Percentiles rank a stretch among this genome's conserved stretches.
These are phyloP conservation scores for Drosophila simulans DNA, from an alignment of 1,140 invertebrate species.

Conservation along the genomic window DNA sequence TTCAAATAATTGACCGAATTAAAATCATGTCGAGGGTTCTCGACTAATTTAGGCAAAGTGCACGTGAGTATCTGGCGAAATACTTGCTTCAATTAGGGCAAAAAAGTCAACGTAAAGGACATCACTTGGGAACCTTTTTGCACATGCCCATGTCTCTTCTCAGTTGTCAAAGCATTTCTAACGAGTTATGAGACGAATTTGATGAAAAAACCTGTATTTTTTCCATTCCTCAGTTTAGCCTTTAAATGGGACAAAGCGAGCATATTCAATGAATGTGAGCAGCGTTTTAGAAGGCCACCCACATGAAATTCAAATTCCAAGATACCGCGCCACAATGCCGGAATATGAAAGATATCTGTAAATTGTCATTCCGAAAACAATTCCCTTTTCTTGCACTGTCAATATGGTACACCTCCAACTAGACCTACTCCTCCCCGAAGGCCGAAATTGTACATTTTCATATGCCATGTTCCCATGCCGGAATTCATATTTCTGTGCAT, in stretches of 20 bases:
- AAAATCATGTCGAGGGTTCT: constrained; percentile 36
- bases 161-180: neutral
- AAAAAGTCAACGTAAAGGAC: constrained; percentile 5
- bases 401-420: constrained; percentile 4
- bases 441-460: constrained; percentile 49
- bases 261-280: neutral
- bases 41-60: constrained; percentile 42
- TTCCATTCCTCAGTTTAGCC: neutral
- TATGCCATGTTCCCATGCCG: constrained; percentile 43
- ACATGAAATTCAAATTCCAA: constrained; percentile 41
- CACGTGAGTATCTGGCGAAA: neutral
- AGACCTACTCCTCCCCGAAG: constrained; percentile 11
- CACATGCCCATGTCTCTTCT: neutral
- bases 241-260: constrained; percentile 3
- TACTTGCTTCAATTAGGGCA: constrained; percentile 1
- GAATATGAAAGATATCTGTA: constrained; percentile 23
- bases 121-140: neutral
- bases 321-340: constrained; percentile 8
- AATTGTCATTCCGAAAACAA: constrained; percentile 37
- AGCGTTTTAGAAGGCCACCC: constrained; percentile 1
- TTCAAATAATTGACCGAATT: constrained; percentile 74
- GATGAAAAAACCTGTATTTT: neutral
- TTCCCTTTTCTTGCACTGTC: constrained; percentile 20
- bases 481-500: constrained; percentile 65
- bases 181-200: neutral